These are phyloP conservation scores for Caretta caretta DNA, from an alignment of 2,113 vertebrate genomes.

Conservation along the genomic window DNA sequence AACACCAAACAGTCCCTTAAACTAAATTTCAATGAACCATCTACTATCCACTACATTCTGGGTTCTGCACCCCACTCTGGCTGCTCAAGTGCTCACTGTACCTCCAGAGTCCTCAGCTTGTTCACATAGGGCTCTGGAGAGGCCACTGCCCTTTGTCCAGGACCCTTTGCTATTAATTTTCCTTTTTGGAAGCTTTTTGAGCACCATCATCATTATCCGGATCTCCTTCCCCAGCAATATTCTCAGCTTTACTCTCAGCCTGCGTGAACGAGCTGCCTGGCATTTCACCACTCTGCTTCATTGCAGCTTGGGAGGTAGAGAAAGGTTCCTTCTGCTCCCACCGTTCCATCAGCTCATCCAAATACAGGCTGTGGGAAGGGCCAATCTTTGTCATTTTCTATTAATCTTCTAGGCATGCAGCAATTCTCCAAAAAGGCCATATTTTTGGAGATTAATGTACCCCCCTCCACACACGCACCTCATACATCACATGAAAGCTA, in stretches of 20 bases:
- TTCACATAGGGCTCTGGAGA: neutral
- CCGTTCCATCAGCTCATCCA: neutral
- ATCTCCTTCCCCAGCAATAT: neutral
- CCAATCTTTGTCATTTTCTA: neutral
- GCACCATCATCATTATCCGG: neutral
- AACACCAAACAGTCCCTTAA: neutral
- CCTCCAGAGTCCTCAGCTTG: too few species aligned
- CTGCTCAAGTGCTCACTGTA: neutral
- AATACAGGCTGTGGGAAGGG: neutral
- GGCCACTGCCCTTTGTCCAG: neutral
- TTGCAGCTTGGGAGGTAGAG: fast-evolving
- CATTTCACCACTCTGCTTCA: neutral
- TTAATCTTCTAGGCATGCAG: neutral
- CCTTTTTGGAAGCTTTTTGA: fast-evolving
- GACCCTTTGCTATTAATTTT: neutral
- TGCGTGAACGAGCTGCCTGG: neutral
- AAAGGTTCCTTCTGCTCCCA: neutral
- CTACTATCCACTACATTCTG: too few species aligned
- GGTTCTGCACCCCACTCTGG: too few species aligned
- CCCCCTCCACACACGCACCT: neutral
- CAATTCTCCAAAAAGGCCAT: neutral
- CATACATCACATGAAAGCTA: neutral
- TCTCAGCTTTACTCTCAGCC: neutral
- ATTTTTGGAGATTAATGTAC: neutral
- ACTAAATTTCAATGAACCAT: neutral